phyloP scores from a whole-genome alignment of 2,888 invertebrate genomes.

The Apamea monoglypha region DNA sequence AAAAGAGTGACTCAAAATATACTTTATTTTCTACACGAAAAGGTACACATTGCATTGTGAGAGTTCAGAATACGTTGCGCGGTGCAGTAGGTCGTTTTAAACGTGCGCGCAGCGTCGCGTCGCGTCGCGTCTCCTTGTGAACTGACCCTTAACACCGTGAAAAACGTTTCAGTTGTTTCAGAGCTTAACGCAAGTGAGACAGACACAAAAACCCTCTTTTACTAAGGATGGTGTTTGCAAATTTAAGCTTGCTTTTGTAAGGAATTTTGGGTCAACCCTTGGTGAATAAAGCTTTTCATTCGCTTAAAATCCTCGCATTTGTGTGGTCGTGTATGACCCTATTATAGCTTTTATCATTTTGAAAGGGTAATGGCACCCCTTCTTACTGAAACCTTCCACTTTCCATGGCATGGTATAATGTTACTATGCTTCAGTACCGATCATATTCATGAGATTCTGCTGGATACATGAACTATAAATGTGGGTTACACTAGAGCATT shows the following conservation, averaged over 20 bases:
- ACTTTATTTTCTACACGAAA: too few relatives aligned
- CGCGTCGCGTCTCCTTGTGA: too few relatives aligned
- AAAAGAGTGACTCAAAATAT: too few relatives aligned
- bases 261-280: slow-evolving; percentile 35
- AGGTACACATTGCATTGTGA: too few relatives aligned
- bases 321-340: slow-evolving; percentile 28
- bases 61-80: too few relatives aligned
- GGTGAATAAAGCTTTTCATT: slow-evolving; percentile 24
- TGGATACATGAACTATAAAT: not conserved
- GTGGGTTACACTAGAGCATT: too few relatives aligned
- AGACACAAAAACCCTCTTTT: slow-evolving; percentile 3
- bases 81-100: too few relatives aligned
- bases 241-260: slow-evolving; percentile 10
- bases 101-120: too few relatives aligned
- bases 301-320: slow-evolving; percentile 26
- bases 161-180: not conserved
- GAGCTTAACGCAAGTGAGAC: slow-evolving; percentile 9
- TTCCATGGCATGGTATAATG: not conserved
- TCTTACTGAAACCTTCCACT: slow-evolving; percentile 5
- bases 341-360: slow-evolving; percentile 36
- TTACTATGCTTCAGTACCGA: not conserved
- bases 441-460: not conserved
- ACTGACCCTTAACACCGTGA: not conserved
- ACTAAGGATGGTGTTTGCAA: not conserved
- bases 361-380: slow-evolving; percentile 26